Percentiles rank a stretch among this genome's conserved stretches.
phyloP scores from a whole-genome alignment of 2,888 invertebrate species.

The Tetranychus truncatus region DNA sequence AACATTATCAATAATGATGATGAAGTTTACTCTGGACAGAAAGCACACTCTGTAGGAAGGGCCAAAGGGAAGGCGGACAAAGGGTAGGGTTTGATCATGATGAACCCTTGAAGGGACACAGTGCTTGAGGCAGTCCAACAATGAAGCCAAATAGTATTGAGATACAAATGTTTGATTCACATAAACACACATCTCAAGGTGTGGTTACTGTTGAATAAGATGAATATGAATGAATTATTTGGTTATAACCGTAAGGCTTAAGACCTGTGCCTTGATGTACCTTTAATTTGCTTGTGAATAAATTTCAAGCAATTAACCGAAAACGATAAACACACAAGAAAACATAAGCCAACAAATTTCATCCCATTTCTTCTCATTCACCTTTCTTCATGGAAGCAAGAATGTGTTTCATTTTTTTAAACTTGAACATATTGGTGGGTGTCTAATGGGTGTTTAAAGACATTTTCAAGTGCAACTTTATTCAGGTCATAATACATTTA shows the following conservation, averaged over 20 bases:
- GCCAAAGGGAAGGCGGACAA: neutral
- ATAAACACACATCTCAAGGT: neutral
- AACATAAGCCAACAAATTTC: too few relatives aligned
- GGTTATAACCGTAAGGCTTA: neutral
- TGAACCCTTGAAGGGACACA: neutral
- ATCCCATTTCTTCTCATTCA: too few relatives aligned
- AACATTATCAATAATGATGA: neutral
- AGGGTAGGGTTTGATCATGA: neutral
- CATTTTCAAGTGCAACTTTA: too few relatives aligned
- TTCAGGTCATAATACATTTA: too few relatives aligned
- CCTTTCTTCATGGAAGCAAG: too few relatives aligned
- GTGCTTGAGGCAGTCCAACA: neutral
- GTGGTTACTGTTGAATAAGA: neutral
- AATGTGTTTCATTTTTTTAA: too few relatives aligned
- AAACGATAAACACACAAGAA: too few relatives aligned
- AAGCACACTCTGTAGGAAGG: neutral
- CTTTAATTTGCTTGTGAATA: too few relatives aligned
- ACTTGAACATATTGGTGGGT: too few relatives aligned
- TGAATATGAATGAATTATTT: neutral
- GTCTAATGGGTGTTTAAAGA: too few relatives aligned
- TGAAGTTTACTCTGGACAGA: neutral
- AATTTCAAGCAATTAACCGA: too few relatives aligned
- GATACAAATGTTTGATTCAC: neutral
- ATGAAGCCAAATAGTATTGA: neutral
- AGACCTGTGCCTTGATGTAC: neutral